Conservation (phyloP, 1,140 invertebrate species). For the Drosophila sp. region DNA sequence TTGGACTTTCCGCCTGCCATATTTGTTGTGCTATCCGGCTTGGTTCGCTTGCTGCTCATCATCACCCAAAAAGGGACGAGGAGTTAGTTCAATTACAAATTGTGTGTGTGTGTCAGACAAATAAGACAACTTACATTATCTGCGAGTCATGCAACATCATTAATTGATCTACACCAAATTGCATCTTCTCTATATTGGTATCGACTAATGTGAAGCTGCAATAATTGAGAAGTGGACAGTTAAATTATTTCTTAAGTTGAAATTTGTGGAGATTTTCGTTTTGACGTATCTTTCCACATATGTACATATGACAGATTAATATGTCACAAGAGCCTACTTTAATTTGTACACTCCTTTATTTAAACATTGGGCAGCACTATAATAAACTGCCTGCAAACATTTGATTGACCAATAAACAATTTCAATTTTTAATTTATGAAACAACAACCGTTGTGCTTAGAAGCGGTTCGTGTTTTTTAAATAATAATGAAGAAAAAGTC, state of each 20-base stretch:
- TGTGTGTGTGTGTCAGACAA: neutral
- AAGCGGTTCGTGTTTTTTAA: too few species aligned
- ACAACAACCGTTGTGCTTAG: too few species aligned
- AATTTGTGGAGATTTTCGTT: neutral
- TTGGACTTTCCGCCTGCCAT: conserved; percentile 47
- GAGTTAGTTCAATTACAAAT: neutral
- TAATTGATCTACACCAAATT: conserved; percentile 76
- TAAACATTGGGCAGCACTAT: too few species aligned
- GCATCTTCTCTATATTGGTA: conserved; percentile 75
- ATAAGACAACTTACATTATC: conserved; percentile 60
- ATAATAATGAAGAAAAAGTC: too few species aligned
- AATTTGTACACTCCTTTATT: too few species aligned
- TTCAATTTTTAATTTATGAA: too few species aligned
- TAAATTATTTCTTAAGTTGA: neutral
- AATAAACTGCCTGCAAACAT: too few species aligned
- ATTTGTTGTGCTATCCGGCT: conserved; percentile 66
- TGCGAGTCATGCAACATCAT: conserved; percentile 73
- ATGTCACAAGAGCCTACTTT: too few species aligned
- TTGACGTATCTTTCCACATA: neutral
- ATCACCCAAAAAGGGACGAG: neutral
- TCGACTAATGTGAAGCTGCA: conserved; percentile 70
- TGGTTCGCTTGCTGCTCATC: conserved; percentile 60
- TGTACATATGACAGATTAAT: too few species aligned
- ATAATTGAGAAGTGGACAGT: neutral
- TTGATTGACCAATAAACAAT: too few species aligned